These are phyloP conservation scores for Hemithea aestivaria DNA, from an alignment of 2,888 invertebrate genomes.

Conservation along the genomic window DNA sequence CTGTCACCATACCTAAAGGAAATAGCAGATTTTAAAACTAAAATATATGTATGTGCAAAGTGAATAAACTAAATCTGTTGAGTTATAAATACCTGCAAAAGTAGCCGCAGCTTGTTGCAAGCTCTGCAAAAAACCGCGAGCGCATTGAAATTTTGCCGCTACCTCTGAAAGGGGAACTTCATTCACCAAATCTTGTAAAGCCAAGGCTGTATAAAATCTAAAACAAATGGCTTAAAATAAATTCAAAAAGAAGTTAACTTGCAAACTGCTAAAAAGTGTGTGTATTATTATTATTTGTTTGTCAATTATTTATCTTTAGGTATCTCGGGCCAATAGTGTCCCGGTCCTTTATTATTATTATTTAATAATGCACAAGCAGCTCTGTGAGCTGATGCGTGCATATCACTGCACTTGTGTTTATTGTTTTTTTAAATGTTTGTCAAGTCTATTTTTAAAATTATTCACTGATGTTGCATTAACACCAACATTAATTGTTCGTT, in stretches of 20 bases:
- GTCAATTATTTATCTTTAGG: no score
- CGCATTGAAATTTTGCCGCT: slow-evolving; percentile 90
- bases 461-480: no score
- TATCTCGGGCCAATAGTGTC: no score
- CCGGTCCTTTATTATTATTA: no score
- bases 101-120: slow-evolving; percentile 96
- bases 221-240: slow-evolving; percentile 22
- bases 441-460: no score
- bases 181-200: slow-evolving; percentile 94
- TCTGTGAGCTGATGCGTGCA: no score
- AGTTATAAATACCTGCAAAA: slow-evolving; percentile 85
- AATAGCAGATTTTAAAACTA: neutral
- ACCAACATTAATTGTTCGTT: neutral
- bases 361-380: no score
- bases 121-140: slow-evolving; percentile 94
- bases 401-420: no score
- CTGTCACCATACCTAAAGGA: slow-evolving; percentile 92
- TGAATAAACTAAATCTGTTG: no score
- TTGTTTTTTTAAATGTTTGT: no score
- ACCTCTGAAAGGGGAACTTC: slow-evolving; percentile 91
- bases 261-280: no score
- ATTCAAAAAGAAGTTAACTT: neutral
- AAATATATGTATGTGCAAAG: neutral
- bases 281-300: no score
- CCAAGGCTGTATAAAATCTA: slow-evolving; percentile 93